Base-by-base conservation (phyloP, 2,888 invertebrate species). In the Eupeodes luniger region DNA sequence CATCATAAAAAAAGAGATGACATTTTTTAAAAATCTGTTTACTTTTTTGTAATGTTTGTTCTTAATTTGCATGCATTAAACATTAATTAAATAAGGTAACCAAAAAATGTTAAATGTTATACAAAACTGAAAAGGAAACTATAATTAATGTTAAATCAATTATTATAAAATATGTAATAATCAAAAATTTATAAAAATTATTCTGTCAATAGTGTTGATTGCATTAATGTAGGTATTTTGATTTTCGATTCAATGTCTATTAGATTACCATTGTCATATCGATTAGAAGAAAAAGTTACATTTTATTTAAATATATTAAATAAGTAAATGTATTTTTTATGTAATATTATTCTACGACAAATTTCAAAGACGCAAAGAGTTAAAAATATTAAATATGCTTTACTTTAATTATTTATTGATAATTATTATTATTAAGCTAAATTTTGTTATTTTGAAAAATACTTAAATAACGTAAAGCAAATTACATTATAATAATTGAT, bases 221-320 rank as follows among this genome's bases (percentile, higher is more conserved):
- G 59, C 79, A 59, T 57, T 16, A 0, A 69, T 78, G 70, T 44
- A 64, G 64, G 70, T 51, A 69, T 70, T 84, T 81, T 74, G 34
- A 62, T 74, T 76, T 34, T 27, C 47, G 7, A 11, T 59, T 47
- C 40, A 74, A 80, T 61, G 83, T 82, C 75, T 79, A 78, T 27
- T 3, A 90, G 90, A 90, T 91, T 91, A 90, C 91, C 90, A 91
- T 91, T 91, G 90, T 91, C 90, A 91, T 90, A 90, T 82, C 14
- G 11, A n/a, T 59, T 40, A 40, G 5, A 57, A 3, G 19, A 59
- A 4, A 34, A 59, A 4, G 14, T 59, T 59, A 14, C n/a, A 59
- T 36, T 14, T 36, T 59, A 0, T 59, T 59, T 5, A 14, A 47
- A 59, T 59, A 1, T 59, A 9, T n/a, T 14, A 0, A 6, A 34